Conservation (phyloP, 2,888 invertebrate species). For the Cremastinae sp. region DNA sequence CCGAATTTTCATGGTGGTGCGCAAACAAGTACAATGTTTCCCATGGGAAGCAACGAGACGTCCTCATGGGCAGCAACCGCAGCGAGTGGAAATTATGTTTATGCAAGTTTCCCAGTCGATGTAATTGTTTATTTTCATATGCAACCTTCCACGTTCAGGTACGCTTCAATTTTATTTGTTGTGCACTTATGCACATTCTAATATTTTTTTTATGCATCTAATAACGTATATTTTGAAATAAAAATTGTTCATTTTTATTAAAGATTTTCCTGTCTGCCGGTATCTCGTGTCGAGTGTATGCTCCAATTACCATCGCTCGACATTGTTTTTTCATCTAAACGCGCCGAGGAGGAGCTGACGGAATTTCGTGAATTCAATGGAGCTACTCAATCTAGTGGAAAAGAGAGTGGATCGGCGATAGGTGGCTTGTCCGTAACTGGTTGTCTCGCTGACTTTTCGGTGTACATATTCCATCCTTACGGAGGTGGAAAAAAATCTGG, state of each 20-base stretch:
- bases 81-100: conserved; percentile 84
- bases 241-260: conserved; percentile 4
- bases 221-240: too few species aligned
- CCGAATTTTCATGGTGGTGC: conserved; percentile 77
- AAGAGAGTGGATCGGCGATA: conserved; percentile 84
- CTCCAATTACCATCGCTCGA: conserved; percentile 97
- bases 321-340: conserved; percentile 97
- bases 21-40: conserved; percentile 72
- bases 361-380: conserved; percentile 80
- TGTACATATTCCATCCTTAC: conserved; percentile 99
- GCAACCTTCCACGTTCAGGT: conserved; percentile 95
- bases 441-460: conserved; percentile 97
- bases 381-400: conserved; percentile 66
- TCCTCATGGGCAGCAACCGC: conserved; percentile 77
- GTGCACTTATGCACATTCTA: too few species aligned
- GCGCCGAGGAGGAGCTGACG: conserved; percentile 87
- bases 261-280: conserved; percentile 96
- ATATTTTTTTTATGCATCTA: too few species aligned
- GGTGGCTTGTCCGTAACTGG: conserved; percentile 97
- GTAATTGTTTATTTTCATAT: conserved; percentile 99
- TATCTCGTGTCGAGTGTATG: conserved; percentile 97
- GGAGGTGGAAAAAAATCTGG: conserved; percentile 93
- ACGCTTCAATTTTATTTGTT: too few species aligned
- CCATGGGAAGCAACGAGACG: conserved; percentile 75
- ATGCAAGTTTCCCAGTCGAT: conserved; percentile 98